Conservation (phyloP, 2,797 vertebrate genomes). For the Sebastes diploproa region DNA sequence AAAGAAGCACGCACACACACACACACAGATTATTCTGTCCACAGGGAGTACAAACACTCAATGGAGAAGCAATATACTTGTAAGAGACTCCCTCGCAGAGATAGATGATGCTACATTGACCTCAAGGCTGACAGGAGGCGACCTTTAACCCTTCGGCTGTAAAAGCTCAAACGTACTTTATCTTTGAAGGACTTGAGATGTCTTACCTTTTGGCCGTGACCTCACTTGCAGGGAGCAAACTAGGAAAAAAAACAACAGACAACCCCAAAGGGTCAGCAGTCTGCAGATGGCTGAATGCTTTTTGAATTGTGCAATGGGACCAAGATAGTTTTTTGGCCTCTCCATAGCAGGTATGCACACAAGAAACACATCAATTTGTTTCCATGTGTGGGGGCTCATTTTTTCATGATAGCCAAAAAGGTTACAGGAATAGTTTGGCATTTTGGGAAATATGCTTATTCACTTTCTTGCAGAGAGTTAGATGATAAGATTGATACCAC, state of each 20-base stretch:
- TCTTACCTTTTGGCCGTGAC: neutral
- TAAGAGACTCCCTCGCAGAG: conserved; percentile 37
- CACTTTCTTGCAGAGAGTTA: neutral
- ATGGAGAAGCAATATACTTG: conserved; percentile 35
- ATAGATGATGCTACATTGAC: conserved; percentile 41
- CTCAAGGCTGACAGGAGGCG: conserved; percentile 2
- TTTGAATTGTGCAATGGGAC: neutral
- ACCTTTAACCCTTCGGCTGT: conserved; percentile 30
- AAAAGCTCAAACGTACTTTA: conserved; percentile 7
- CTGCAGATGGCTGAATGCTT: neutral
- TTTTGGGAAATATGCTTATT: neutral
- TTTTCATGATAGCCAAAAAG: neutral
- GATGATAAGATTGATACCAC: neutral
- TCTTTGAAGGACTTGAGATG: conserved; percentile 20
- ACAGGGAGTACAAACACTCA: conserved; percentile 29
- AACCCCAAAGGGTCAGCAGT: neutral
- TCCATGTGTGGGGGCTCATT: neutral
- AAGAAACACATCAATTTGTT: neutral
- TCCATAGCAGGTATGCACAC: neutral
- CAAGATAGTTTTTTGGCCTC: neutral
- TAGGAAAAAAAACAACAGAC: neutral
- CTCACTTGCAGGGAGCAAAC: conserved; percentile 8
- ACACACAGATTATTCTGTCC: conserved; percentile 23
- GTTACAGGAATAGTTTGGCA: neutral
- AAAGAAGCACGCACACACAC: neutral